These are phyloP conservation scores for Mechanitis messenoides DNA, from an alignment of 2,888 invertebrate genomes.

Conservation along the genomic window DNA sequence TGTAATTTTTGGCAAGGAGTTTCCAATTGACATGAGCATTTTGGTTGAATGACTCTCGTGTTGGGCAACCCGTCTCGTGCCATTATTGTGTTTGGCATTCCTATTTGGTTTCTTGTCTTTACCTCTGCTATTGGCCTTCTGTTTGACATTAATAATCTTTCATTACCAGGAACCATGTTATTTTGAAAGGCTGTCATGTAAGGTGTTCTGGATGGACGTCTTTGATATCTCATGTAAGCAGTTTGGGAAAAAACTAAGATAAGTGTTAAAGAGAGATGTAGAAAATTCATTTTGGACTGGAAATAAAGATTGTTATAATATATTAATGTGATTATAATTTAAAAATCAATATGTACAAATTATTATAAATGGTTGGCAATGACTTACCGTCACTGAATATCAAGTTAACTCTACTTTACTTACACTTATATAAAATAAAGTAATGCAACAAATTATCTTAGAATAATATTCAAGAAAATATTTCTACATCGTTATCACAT, in stretches of 20 bases:
- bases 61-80: slow-evolving; percentile 10
- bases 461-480: background rate
- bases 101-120: background rate
- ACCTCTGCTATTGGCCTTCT: slow-evolving; percentile 11
- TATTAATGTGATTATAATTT: background rate
- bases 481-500: background rate
- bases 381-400: background rate
- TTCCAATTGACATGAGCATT: slow-evolving; percentile 17
- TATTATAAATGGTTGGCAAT: background rate
- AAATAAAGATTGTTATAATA: background rate
- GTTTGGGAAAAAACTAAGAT: slow-evolving; percentile 10
- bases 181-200: slow-evolving; percentile 35
- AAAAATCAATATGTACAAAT: background rate
- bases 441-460: slow-evolving; percentile 4
- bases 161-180: slow-evolving; percentile 37
- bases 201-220: slow-evolving; percentile 21
- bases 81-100: slow-evolving; percentile 3
- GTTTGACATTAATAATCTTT: slow-evolving; percentile 31
- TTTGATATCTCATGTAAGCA: slow-evolving; percentile 21
- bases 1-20: slow-evolving; percentile 3
- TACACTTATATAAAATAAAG: background rate
- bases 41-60: slow-evolving; percentile 11
- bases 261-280: slow-evolving; percentile 20
- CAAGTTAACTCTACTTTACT: background rate
- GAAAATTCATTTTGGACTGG: slow-evolving; percentile 16